Evolutionary conservation across 64 coral and sea anemone genomes (phyloP).

Genomic region (Actinia equina): DNA sequence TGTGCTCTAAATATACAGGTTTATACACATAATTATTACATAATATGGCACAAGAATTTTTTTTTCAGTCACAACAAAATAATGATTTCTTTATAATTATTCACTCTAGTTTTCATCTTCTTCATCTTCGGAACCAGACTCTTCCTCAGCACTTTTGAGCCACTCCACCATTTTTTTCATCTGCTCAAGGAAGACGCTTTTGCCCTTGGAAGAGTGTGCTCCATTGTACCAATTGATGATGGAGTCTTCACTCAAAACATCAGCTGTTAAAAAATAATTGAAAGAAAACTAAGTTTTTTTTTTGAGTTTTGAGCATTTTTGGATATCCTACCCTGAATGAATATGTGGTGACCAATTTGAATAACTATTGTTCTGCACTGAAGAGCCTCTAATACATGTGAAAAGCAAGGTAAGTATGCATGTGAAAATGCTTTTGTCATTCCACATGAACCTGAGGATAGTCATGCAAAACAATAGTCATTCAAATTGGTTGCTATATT

Average conservation of each 20-base stretch:
- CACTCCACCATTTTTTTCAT: slow-evolving; percentile 99
- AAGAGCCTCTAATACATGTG: too few relatives aligned
- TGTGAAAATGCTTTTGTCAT: too few relatives aligned
- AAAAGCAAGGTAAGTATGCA: too few relatives aligned
- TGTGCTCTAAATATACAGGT: too few relatives aligned
- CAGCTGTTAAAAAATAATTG: slow-evolving; percentile 36
- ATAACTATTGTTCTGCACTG: neutral
- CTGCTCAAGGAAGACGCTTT: slow-evolving; percentile 92
- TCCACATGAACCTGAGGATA: too few relatives aligned
- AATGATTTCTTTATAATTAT: neutral
- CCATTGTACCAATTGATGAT: slow-evolving; percentile 95
- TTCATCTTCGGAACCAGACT: slow-evolving; percentile 45
- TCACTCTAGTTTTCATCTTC: slow-evolving; percentile 36
- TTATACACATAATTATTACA: too few relatives aligned
- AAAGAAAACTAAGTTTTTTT: neutral
- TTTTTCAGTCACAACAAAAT: slow-evolving; percentile 12
- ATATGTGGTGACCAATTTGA: too few relatives aligned
- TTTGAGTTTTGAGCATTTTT: too few relatives aligned
- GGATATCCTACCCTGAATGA: too few relatives aligned
- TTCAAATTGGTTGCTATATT: too few relatives aligned
- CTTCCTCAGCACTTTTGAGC: slow-evolving; percentile 91
- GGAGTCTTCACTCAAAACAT: slow-evolving; percentile 94
- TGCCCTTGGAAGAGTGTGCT: slow-evolving; percentile 78
- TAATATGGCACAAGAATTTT: neutral
- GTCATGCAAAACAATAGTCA: too few relatives aligned